Base-by-base conservation (phyloP, 2,888 invertebrate species). In the Aphidoletes aphidimyza region DNA sequence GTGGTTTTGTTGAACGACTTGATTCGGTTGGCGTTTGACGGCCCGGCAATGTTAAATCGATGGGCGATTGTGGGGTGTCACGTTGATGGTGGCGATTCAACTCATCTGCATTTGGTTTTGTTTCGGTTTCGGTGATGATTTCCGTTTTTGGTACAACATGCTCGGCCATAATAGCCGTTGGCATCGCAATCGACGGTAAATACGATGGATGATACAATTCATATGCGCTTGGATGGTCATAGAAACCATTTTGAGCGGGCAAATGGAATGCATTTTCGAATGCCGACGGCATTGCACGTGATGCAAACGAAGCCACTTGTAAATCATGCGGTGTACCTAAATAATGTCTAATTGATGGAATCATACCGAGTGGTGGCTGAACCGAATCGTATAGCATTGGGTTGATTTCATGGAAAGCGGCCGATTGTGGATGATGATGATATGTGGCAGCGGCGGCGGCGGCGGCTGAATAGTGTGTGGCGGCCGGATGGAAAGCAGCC, bases 181-280 rank as follows among this genome's bases (percentile, higher is more conserved):
- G 42, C 45, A 83, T 45, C 8, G 83, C 39, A 26, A 45, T 83
- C 17, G 83, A 9, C 45, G 83, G 42, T 14, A 83, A 26, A 83
- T 83, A 47, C 9, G 47, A 45, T 83, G 45, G 87, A 86, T n/a
- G 17, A n/a, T 81, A 81, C 37, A 81, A 37, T n/a, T 81, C 81
- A 22, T 81, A 81, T 87, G 87, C 86, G 87, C 86, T 26, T 87
- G 86, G 39, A 85, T 84, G 49, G 69, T 86, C 83, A 85, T 86
- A 86, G 84, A 86, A 86, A 85, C 85, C 86, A 26, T 84, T 84
- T 34, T 81, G 85, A 39, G 26, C 86, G 54, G 81, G 37, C 36
- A 81, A 81, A 81, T 81, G 81, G 37, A 81, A 81, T 69, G 69
- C 19, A 11, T 85, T 85, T 84, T 85, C 85, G 86, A 19, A 86